Conservation (phyloP, 2,888 invertebrate species). For the Apamea anceps region DNA sequence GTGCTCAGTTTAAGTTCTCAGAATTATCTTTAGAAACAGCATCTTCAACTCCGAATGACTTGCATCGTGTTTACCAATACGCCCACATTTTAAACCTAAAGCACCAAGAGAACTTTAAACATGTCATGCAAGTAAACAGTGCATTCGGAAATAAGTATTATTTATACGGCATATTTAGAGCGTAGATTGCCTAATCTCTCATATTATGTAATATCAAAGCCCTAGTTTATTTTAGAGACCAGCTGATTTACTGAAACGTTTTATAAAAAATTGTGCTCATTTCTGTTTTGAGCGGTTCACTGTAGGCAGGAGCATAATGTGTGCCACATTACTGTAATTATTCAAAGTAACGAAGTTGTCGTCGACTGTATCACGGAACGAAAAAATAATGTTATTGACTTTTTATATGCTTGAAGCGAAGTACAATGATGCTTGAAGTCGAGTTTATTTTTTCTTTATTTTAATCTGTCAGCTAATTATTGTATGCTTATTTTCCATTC, state of each 20-base stretch:
- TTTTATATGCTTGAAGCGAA: background rate
- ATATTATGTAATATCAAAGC: background rate
- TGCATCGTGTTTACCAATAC: background rate
- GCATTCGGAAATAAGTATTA: background rate
- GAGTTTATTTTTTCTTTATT: background rate
- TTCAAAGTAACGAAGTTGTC: conserved; percentile 71
- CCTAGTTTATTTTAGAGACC: background rate
- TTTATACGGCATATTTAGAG: background rate
- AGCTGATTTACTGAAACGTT: background rate
- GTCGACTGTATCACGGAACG: conserved; percentile 68
- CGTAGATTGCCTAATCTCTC: too few species aligned
- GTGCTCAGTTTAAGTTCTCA: background rate
- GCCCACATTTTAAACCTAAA: too few species aligned
- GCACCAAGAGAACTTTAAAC: background rate
- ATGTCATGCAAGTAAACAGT: background rate
- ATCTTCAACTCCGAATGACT: background rate
- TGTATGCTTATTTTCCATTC: background rate
- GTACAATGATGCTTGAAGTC: background rate
- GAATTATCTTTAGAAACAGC: background rate
- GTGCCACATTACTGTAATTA: conserved; percentile 68
- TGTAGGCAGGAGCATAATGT: too few species aligned
- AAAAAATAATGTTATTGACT: conserved; percentile 63
- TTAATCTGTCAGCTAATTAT: background rate
- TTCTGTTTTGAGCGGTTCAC: background rate
- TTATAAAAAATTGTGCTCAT: background rate